Evolutionary conservation across 2,113 vertebrate genomes (phyloP), one percentile per base, ranked within the genome.

Genomic region (Jacana jacana): DNA sequence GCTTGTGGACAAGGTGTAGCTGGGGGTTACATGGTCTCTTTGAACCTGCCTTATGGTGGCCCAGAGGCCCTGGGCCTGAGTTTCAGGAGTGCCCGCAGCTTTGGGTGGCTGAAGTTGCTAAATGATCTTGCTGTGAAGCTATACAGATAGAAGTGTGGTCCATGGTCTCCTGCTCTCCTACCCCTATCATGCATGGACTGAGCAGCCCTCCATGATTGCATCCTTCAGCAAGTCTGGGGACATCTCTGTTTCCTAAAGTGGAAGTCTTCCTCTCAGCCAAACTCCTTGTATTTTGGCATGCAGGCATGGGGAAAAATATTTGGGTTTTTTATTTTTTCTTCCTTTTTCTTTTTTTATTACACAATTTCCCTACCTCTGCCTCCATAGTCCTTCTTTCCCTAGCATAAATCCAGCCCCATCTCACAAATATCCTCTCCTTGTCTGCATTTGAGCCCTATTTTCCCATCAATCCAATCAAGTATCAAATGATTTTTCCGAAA

Each of bases 41-140:
- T 52, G 33, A n/a, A 37, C 31, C 5, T 54, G 10, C 30, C 11
- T 65, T 0, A 0, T 66, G 33, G 11, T 2, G 2, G 13, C 0
- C 1, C 17, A 24, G 9, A 55, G 7, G 10, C 17, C 40, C 24
- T 40, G 48, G 37, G 10, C 20, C 25, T 63, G 33, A 75, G 16
- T 33, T 40, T 39, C 55, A 69, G 17, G 17, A 3, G 7, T 44
- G 17, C 7, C 24, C 64, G 55, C 15, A 48, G 22, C 39, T 35
- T 73, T 39, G 33, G 35, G 20, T 37, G n/a, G 39, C 25, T 17
- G 39, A 14, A 79, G 15, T 5, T 55, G 40, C 48, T 68, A 40
- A 55, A 55, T 18, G 3, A 48, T 44, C 54, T 51, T 69, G 73
- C 44, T 6, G 4, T 35, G 35, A 86, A 90, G 31, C 6, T 33